Evolutionary conservation across 1,140 invertebrate genomes (phyloP).

Genomic region (Cheumatopsyche charites): DNA sequence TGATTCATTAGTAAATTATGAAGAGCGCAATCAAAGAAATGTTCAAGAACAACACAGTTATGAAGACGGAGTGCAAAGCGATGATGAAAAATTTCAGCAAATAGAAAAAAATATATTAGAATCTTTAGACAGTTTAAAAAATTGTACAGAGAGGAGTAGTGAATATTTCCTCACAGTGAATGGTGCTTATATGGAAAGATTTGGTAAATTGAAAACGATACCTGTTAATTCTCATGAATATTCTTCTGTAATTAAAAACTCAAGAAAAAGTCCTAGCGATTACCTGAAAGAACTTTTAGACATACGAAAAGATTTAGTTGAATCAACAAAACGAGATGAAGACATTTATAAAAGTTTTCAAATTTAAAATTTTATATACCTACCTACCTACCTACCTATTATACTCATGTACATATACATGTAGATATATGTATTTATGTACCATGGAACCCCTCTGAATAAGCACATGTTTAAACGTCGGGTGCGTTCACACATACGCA

Average conservation of each 20-base stretch:
- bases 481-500: no score
- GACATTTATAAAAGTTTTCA: conserved; percentile 44
- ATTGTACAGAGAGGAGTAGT: conserved; percentile 26
- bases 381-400: no score
- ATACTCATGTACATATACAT: no score
- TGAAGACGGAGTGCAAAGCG: neutral
- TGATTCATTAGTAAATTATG: conserved; percentile 44
- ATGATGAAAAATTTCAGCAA: conserved; percentile 28
- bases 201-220: conserved; percentile 3
- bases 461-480: no score
- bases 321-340: conserved; percentile 43
- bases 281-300: conserved; percentile 44
- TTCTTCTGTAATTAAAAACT: conserved; percentile 26
- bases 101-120: conserved; percentile 39
- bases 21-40: conserved; percentile 25
- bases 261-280: conserved; percentile 42
- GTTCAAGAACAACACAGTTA: neutral
- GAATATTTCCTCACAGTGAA: conserved; percentile 38
- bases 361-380: no score
- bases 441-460: no score
- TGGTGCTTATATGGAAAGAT: conserved; percentile 30
- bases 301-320: conserved; percentile 41
- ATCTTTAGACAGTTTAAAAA: conserved; percentile 39
- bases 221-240: neutral
- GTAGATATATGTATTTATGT: no score